These are phyloP conservation scores for Lasioglossum calceatum DNA, from an alignment of 2,888 invertebrate genomes.

Conservation along the genomic window DNA sequence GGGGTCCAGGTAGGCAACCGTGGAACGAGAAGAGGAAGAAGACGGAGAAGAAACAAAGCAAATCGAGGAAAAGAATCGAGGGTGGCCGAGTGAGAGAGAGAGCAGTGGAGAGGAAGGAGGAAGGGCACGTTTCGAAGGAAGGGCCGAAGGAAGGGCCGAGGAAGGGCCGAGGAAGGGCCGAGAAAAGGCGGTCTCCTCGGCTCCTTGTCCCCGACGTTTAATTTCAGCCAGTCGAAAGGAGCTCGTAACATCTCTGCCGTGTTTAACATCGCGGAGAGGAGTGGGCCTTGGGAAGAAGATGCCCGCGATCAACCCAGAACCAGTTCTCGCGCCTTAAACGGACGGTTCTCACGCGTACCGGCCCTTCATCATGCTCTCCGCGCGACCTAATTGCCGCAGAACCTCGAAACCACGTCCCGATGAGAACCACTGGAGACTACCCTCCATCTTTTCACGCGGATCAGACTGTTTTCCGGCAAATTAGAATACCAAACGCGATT, in stretches of 20 bases:
- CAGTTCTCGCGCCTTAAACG: conserved; percentile 81
- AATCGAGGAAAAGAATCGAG: conserved; percentile 51
- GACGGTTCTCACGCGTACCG: conserved; percentile 78
- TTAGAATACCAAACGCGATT: neutral
- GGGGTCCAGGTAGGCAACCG: conserved; percentile 54
- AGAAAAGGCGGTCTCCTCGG: conserved; percentile 57
- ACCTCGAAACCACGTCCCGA: neutral
- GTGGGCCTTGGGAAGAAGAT: conserved; percentile 70
- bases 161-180: conserved; percentile 50
- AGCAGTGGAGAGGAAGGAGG: no score
- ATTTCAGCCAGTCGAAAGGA: conserved; percentile 68
- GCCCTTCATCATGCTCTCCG: conserved; percentile 57
- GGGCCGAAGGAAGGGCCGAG: conserved; percentile 32
- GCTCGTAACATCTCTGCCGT: conserved; percentile 66
- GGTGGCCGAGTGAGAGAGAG: conserved; percentile 2
- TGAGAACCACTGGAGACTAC: conserved; percentile 65
- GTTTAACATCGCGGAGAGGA: conserved; percentile 61
- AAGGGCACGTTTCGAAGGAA: neutral
- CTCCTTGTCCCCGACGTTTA: conserved; percentile 71
- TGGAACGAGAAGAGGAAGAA: conserved; percentile 58
- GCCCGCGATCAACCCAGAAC: conserved; percentile 73
- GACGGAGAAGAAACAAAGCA: conserved; percentile 59
- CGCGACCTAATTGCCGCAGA: conserved; percentile 64
- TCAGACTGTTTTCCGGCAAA: neutral
- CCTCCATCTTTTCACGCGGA: neutral